Conservation (phyloP, 1,140 invertebrate species). For the Whitmania pigra region DNA sequence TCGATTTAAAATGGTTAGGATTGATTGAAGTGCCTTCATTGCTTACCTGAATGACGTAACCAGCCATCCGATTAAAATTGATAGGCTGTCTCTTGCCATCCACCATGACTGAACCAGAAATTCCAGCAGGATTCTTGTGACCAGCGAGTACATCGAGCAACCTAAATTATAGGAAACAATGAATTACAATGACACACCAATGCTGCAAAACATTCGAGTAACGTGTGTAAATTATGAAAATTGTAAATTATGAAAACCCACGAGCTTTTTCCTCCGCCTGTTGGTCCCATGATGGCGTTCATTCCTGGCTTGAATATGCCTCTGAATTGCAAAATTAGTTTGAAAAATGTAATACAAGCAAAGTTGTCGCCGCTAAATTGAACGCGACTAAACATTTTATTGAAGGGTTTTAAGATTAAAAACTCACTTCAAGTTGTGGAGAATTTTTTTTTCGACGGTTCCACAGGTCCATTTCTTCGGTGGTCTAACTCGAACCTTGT, state of each 20-base stretch:
- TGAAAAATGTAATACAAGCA: no score
- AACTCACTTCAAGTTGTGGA: no score
- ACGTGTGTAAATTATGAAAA: no score
- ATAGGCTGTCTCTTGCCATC: constrained; percentile 8
- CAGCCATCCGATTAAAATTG: constrained; percentile 15
- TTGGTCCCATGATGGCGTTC: constrained; percentile 17
- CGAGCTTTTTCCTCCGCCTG: constrained; percentile 13
- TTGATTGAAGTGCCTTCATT: background rate
- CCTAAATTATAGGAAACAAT: constrained; percentile 24
- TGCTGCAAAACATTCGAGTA: no score
- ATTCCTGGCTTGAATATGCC: constrained; percentile 17
- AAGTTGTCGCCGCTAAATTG: no score
- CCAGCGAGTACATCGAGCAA: constrained; percentile 40
- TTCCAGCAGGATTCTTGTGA: constrained; percentile 36
- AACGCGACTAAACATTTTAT: no score
- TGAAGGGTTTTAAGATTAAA: no score
- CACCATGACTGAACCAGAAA: constrained; percentile 24
- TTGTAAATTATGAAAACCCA: constrained; percentile 3
- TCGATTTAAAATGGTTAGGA: background rate
- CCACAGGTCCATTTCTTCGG: no score
- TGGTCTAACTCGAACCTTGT: no score
- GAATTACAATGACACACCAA: no score
- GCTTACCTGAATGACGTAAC: constrained; percentile 15
- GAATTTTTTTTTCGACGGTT: no score
- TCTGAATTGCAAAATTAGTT: constrained; percentile 3